Conservation (phyloP, 1,140 invertebrate species). For the Capitella teleta region DNA sequence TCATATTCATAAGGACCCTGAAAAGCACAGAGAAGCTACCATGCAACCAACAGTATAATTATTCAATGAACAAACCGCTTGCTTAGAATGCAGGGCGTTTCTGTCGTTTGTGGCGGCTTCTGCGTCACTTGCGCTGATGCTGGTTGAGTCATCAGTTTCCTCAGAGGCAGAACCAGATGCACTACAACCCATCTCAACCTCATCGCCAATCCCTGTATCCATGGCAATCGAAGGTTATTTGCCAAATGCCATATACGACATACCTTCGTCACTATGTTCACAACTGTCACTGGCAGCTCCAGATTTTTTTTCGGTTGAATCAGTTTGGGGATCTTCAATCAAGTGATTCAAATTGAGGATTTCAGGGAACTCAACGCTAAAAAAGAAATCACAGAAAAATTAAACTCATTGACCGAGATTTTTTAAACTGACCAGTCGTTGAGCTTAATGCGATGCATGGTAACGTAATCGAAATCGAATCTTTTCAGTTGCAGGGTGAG, state of each 20-base stretch:
- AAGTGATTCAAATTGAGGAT: slow-evolving; percentile 70
- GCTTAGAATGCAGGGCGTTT: no score
- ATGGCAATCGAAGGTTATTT: no score
- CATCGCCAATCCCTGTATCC: slow-evolving; percentile 47
- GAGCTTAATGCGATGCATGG: slow-evolving; percentile 75
- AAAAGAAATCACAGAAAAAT: slow-evolving; percentile 16
- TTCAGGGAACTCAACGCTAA: slow-evolving; percentile 74
- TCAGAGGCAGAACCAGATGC: slow-evolving; percentile 15
- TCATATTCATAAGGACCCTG: slow-evolving; percentile 72
- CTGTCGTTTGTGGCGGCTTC: slow-evolving; percentile 26
- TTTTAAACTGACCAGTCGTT: slow-evolving; percentile 63
- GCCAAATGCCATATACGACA: no score
- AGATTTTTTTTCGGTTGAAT: no score
- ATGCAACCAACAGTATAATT: no score
- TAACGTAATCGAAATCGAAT: slow-evolving; percentile 83
- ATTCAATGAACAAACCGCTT: no score
- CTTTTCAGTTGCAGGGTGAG: slow-evolving; percentile 78
- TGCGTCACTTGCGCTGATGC: no score
- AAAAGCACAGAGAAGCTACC: no score
- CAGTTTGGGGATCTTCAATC: slow-evolving; percentile 48
- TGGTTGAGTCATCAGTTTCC: neutral
- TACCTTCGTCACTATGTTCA: no score
- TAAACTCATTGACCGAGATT: neutral
- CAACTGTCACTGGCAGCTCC: no score
- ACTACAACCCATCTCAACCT: slow-evolving; percentile 51